phyloP scores from a whole-genome alignment of 2,113 vertebrate species.

The Notechis scutatus region DNA sequence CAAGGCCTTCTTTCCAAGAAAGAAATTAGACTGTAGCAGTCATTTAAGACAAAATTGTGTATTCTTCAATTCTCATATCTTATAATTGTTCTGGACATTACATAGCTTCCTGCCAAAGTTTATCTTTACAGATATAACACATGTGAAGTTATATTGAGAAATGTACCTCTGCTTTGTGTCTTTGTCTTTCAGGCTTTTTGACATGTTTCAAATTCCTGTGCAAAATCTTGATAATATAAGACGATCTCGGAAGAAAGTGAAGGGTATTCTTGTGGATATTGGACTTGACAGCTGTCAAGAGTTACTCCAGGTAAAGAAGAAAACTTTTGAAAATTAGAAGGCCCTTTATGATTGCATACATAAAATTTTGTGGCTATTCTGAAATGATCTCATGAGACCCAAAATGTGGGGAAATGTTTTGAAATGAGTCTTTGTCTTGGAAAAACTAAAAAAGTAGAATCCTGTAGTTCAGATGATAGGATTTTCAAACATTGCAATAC shows the following conservation, averaged over 20 bases:
- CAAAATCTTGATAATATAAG: conserved; percentile 83
- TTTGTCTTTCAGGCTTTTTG: conserved; percentile 60
- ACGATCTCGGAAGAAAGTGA: conserved; percentile 83
- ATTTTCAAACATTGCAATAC: background rate
- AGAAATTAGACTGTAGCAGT: background rate
- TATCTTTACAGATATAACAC: background rate
- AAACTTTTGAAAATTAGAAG: background rate
- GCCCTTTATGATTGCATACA: background rate
- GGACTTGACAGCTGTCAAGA: conserved; percentile 82
- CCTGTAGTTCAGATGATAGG: background rate
- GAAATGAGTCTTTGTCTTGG: background rate
- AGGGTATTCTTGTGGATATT: conserved; percentile 81
- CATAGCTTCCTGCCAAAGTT: background rate
- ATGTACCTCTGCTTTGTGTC: background rate
- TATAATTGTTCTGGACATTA: background rate
- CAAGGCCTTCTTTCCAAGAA: background rate
- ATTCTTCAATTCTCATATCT: background rate
- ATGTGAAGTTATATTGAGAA: background rate
- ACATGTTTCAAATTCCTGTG: conserved; percentile 90
- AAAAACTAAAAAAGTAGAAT: background rate
- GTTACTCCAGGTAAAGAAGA: conserved; percentile 73
- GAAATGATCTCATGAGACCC: background rate
- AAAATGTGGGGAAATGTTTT: background rate
- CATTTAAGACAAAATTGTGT: background rate
- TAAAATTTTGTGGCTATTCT: background rate